A percentile compares a stretch with the other conserved stretches of the same genome.
Conservation (phyloP, 2,797 vertebrate genomes). For the Phyllotis vaccarum region DNA sequence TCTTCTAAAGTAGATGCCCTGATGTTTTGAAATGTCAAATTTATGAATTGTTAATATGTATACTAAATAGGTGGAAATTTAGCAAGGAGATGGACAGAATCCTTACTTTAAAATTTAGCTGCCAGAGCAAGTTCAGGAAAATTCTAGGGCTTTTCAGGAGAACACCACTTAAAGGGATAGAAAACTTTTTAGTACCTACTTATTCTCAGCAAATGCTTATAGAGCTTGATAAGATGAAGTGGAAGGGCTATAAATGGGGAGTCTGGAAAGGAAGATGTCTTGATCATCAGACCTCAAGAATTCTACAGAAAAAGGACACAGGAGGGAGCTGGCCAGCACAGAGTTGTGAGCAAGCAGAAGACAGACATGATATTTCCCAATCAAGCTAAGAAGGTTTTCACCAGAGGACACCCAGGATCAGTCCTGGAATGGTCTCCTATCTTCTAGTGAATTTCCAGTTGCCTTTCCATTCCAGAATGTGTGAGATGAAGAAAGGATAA, state of each 20-base stretch:
- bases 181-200: conserved; percentile 79
- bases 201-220: conserved; percentile 68
- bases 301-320: not conserved
- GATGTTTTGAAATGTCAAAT: not conserved
- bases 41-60: not conserved
- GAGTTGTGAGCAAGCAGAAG: not conserved
- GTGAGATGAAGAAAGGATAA: not conserved
- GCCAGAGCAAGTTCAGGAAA: conserved; percentile 61
- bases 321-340: rapidly evolving
- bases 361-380: not conserved
- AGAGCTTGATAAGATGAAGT: not conserved
- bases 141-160: conserved; percentile 80
- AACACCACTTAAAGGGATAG: conserved; percentile 80
- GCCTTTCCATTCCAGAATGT: not conserved
- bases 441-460: not conserved
- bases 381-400: not conserved
- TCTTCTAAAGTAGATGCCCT: not conserved
- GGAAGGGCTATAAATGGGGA: conserved; percentile 11
- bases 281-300: not conserved
- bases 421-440: not conserved
- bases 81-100: conserved; percentile 4
- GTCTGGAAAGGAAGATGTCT: conserved; percentile 32
- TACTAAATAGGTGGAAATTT: not conserved
- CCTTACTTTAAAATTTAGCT: conserved; percentile 22
- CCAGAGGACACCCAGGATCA: not conserved